Evolutionary conservation across 2,113 vertebrate genomes (phyloP), one percentile per base, ranked within the genome.

Genomic region (Microtus oregoni): DNA sequence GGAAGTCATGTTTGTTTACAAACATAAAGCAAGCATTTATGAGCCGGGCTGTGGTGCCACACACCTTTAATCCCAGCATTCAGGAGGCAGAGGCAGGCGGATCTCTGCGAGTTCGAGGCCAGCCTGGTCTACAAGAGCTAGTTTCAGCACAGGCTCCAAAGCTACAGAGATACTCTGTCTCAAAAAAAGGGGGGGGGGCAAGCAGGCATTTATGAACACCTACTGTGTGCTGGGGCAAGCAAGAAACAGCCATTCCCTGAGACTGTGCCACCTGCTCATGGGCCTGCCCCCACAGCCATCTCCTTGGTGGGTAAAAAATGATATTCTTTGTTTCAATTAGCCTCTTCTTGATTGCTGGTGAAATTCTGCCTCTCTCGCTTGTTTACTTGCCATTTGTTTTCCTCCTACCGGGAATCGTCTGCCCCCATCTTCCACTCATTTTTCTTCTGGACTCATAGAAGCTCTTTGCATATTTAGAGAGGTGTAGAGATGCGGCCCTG

Each of bases 361-460:
- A 52, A 82, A 93, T 67, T 76, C 91, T 26, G 92, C 94, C 70
- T 95, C 90, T 96, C 94, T 68, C 76, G 4, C 85, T 67, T 92
- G 94, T 89, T 97, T 91, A 79, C 94, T 72, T 79, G 78, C 87
- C 65, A 81, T 97, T 92, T 85, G 93, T 96, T 95, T 93, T 76
- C 32, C 96, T 85, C 91, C 92, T 83, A 38, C 93, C 17, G 13
- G 93, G 94, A 96, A 94, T 1, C 19, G 83, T 79, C 88, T 35
- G 63, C 85, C 94, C 85, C 24, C 35, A 41, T 85, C 90, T 55
- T 77, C 35, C 35, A 41, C 70, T 76, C 87, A 88, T 94, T 97
- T 96, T 96, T 97, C 96, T 95, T 96, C 83, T 20, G 97, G 97
- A 97, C 91, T 96, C 93, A 76, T 73, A 83, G 92, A 63, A 38